Percentiles rank a stretch among this genome's conserved stretches.
Conservation (phyloP, 2,888 invertebrate genomes). For the Eilema griseolum region DNA sequence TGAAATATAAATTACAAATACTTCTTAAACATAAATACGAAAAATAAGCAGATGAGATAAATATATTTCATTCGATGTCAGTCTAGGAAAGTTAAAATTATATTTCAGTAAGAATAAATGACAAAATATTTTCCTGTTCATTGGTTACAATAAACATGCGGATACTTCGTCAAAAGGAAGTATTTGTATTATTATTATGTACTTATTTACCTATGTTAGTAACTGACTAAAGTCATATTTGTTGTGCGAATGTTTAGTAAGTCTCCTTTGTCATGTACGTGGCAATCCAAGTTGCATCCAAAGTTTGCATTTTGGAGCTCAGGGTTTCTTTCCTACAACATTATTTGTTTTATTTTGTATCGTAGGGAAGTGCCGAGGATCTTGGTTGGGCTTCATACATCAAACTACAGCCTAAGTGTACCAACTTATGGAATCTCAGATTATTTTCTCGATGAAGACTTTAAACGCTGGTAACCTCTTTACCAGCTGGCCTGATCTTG, state of each 20-base stretch:
- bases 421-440: too few species aligned
- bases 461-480: too few species aligned
- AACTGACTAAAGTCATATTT: background rate
- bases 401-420: background rate
- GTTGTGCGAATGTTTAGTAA: background rate
- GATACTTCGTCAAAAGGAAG: constrained; percentile 1
- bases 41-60: background rate
- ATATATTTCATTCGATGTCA: background rate
- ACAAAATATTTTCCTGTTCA: background rate
- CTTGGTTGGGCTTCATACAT: background rate
- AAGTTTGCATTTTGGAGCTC: too few species aligned
- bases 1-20: background rate
- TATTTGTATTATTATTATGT: background rate
- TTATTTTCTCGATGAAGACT: too few species aligned
- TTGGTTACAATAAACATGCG: background rate
- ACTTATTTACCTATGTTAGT: background rate
- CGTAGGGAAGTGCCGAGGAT: too few species aligned
- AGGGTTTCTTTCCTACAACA: too few species aligned
- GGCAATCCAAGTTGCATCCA: background rate
- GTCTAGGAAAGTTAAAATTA: background rate
- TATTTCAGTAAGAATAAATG: background rate
- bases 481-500: too few species aligned
- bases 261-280: background rate
- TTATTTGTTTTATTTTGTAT: background rate
- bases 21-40: too few species aligned